Evolutionary conservation across 2,888 invertebrate genomes (phyloP).

Genomic region (Yponomeuta evonymella): DNA sequence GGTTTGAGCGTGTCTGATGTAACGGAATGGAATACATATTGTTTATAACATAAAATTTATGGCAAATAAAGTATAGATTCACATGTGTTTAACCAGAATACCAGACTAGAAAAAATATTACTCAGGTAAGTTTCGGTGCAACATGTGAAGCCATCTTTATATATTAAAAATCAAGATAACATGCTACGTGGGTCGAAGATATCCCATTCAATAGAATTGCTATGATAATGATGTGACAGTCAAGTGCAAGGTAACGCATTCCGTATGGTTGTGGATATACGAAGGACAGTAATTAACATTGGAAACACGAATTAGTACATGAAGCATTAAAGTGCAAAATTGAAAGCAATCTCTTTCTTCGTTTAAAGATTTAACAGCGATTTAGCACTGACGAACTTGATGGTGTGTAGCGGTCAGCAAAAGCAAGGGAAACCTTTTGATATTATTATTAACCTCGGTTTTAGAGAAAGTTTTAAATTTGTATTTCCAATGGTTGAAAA

Average conservation of each 20-base stretch:
- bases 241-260: constrained; percentile 54
- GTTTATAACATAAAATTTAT: neutral
- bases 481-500: neutral
- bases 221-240: constrained; percentile 38
- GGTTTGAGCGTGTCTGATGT: neutral
- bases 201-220: constrained; percentile 37
- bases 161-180: constrained; percentile 55
- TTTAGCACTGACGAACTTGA: too few relatives aligned
- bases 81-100: neutral
- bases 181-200: constrained; percentile 46
- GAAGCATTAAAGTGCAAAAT: constrained; percentile 23
- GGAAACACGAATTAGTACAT: constrained; percentile 27
- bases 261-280: constrained; percentile 28
- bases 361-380: too few relatives aligned
- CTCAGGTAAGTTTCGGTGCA: neutral
- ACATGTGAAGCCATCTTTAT: neutral
- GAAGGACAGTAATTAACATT: constrained; percentile 31
- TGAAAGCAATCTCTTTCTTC: neutral
- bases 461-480: neutral
- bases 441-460: too few relatives aligned
- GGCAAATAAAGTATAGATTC: neutral
- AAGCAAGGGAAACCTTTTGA: too few relatives aligned
- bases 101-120: neutral
- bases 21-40: neutral
- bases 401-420: too few relatives aligned